Conservation (phyloP, 2,888 invertebrate species). For the Aphrophora alni region DNA sequence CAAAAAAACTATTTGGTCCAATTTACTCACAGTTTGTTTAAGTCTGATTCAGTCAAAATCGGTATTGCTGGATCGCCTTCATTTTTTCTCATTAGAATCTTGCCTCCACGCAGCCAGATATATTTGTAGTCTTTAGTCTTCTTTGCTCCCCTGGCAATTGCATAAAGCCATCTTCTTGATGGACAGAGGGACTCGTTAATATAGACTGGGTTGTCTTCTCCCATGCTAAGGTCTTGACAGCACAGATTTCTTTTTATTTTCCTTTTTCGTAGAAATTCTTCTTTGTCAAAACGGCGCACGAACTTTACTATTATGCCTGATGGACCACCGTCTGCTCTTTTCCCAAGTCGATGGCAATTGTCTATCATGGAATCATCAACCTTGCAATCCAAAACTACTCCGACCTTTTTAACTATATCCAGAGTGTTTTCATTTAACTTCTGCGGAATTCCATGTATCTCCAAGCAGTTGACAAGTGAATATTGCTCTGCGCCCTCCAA, state of each 20-base stretch:
- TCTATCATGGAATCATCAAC: conserved; percentile 1
- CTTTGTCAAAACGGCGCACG: conserved; percentile 7
- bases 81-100: conserved; percentile 24
- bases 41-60: no score
- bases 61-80: conserved; percentile 12
- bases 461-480: neutral
- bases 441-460: conserved; percentile 13
- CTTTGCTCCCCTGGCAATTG: neutral
- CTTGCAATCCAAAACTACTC: neutral
- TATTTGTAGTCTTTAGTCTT: conserved; percentile 18
- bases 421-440: neutral
- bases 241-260: neutral
- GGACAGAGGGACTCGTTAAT: conserved; percentile 17
- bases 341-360: conserved; percentile 14
- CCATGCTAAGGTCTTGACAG: neutral
- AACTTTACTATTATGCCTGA: conserved; percentile 19
- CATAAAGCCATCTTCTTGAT: neutral
- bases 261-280: neutral
- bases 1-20: no score
- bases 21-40: no score
- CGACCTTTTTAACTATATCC: conserved; percentile 11
- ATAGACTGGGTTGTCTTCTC: conserved; percentile 12
- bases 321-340: neutral
- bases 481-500: conserved; percentile 17
- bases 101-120: conserved; percentile 25